phyloP scores from a whole-genome alignment of 2,797 vertebrate species.

The Eleutherodactylus coqui region DNA sequence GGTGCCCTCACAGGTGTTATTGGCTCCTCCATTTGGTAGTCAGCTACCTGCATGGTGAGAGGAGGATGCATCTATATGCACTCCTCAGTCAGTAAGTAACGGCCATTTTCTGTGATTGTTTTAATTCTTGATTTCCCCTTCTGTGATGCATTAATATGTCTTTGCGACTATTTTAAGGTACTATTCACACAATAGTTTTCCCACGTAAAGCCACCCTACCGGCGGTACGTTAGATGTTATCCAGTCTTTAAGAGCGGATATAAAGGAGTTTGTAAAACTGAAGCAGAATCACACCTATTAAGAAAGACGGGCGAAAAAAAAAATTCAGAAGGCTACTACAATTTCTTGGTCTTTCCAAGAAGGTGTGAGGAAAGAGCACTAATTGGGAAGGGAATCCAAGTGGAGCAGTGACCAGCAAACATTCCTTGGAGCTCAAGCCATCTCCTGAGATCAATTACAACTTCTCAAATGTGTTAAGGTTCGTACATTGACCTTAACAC shows the following conservation, averaged over 20 bases:
- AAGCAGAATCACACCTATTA: not conserved
- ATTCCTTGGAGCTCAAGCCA: constrained; percentile 31
- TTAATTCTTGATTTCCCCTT: too few species aligned
- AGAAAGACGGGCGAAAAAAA: not conserved
- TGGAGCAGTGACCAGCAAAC: constrained; percentile 27
- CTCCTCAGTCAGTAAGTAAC: too few species aligned
- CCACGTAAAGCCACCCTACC: too few species aligned
- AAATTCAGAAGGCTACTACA: not conserved
- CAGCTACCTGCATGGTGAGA: too few species aligned
- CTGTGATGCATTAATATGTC: too few species aligned
- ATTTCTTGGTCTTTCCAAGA: not conserved
- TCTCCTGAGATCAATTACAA: constrained; percentile 60
- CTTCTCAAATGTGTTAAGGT: constrained; percentile 56
- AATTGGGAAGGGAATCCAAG: constrained; percentile 56
- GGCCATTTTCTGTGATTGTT: too few species aligned
- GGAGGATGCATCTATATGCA: too few species aligned
- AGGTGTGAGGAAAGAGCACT: constrained; percentile 33
- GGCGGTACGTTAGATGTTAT: not conserved
- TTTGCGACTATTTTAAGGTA: too few species aligned
- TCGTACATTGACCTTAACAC: constrained; percentile 56
- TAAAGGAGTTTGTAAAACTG: not conserved
- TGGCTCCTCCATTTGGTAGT: too few species aligned
- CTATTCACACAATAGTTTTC: too few species aligned
- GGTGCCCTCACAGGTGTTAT: too few species aligned
- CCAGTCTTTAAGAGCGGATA: not conserved